Percentiles rank a stretch among this genome's conserved stretches.
These are phyloP conservation scores for Metaphire vulgaris DNA, from an alignment of 1,140 invertebrate genomes.

Conservation along the genomic window DNA sequence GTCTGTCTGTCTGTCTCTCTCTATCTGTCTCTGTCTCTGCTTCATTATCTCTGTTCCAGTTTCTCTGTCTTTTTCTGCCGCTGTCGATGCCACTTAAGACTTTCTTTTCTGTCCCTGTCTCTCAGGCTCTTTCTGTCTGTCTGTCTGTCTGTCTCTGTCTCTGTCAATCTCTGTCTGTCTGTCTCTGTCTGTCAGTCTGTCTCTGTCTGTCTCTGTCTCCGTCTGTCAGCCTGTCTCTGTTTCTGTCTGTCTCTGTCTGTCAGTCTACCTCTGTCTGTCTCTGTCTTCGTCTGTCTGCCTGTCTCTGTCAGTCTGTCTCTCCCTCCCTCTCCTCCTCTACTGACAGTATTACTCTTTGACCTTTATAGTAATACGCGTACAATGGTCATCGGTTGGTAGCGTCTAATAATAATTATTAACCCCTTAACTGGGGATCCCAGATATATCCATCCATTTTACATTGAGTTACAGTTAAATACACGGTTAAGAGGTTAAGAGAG, in stretches of 20 bases:
- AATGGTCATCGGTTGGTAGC: no score
- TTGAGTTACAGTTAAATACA: no score
- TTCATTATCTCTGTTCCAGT: background rate
- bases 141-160: background rate
- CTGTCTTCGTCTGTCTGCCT: background rate
- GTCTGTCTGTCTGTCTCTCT: background rate
- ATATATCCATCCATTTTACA: no score
- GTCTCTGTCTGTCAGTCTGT: background rate
- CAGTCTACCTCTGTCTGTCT: background rate
- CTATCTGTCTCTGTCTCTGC: background rate
- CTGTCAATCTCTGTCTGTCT: background rate
- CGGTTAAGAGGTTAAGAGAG: no score
- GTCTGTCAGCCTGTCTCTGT: background rate
- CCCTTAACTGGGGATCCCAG: no score
- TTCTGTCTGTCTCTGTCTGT: background rate
- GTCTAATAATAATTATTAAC: no score
- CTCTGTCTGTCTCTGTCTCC: background rate
- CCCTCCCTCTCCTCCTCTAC: background rate
- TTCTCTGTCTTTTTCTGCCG: background rate
- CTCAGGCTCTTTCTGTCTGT: background rate
- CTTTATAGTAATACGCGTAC: no score
- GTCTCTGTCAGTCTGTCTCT: background rate
- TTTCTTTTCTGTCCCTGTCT: background rate
- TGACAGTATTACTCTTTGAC: no score
- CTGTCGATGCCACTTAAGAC: background rate